Evolutionary conservation across 2,888 invertebrate genomes (phyloP), one percentile per base, ranked within the genome.

Genomic region (Ornithoptera alexandrae): DNA sequence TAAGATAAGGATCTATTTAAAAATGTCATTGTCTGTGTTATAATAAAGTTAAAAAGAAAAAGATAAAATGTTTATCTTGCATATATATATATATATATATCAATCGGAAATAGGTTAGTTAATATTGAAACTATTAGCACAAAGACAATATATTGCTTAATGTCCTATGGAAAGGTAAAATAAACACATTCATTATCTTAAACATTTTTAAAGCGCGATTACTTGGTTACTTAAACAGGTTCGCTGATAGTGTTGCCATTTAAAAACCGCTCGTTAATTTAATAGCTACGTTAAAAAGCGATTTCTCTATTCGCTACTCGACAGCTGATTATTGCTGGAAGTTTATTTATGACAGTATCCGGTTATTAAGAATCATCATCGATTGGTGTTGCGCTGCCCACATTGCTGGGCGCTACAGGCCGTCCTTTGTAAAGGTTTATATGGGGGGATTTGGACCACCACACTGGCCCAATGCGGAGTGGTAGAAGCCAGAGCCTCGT

Each of bases 201-300:
- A 5, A 39, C 56, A 62, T 69, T 56, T 53, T 61, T 60, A 39
- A 60, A 46, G 12, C 17, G 36, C 61, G 58, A 53, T 62, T 67
- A 68, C 46, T 20, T 50, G 5, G 50, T 56, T 7, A 67, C 22
- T 20, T 62, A 5, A 62, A 65, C 69, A 30, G 42, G 69, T 69
- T 69, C 50, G 15, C 15, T 3, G 57, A 42, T 63, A 68, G 39
- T 66, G 66, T 62, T 66, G 65, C 65, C 58, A 66, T 61, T 59
- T 62, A 39, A 22, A 66, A 66, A 46, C 22, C 17, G 30, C n/a
- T 60, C 58, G 68, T 64, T 50, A 66, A 39, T 17, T 66, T 70
- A 58, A 66, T 57, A 22, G 30, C 50, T 18, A 39, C 58, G 62
- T 58, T 66, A 59, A 63, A 66, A 70, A 58, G 66, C 36, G 53